Evolutionary conservation across 2,797 vertebrate species (phyloP), one percentile per base, ranked within the genome.

Genomic region (Picus viridis): DNA sequence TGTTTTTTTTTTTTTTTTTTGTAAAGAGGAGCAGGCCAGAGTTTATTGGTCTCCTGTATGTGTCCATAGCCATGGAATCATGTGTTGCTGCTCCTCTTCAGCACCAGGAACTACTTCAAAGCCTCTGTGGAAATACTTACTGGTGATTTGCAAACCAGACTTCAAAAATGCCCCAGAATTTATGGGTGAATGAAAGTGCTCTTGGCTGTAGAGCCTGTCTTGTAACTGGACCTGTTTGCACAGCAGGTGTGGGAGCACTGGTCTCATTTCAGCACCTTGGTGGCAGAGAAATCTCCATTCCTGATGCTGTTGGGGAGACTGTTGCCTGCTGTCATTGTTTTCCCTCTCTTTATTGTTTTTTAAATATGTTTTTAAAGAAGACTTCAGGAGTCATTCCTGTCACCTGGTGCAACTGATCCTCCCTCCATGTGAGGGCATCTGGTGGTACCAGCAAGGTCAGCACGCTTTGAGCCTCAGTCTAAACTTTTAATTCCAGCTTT

Each of bases 361-460:
- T 1, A 18, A 74, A 9, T 10, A 20, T 2, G 2, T 8, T 69
- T 69, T 41, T 26, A 39, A 30, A 43, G 51, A 36, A 32, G 26
- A 71, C 24, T 11, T 6, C 24, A 43, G 29, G 12, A 61, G 12
- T 36, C 6, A 2, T 49, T 67, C 12, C 41, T 10, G 15, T 27
- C 10, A 1, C 18, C 24, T 23, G 13, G 18, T n/a, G 24, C 22
- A 76, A n/a, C 5, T 4, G 41, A 2, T 19, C 0, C 26, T 26
- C 1, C 56, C 14, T 1, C 59, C 2, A 0, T 2, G 13, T 22
- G 10, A 7, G 22, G 39, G 45, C 20, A 15, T 19, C 23, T 14
- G 47, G 45, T 59, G 7, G 7, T 45, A 14, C 61, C 43, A 26
- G 49, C 11, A 53, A 23, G 32, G 22, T 26, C 43, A n/a, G n/a